Evolutionary conservation across 2,113 vertebrate species (phyloP), one percentile per base, ranked within the genome.

Genomic region (Himantopus leucocephalus): DNA sequence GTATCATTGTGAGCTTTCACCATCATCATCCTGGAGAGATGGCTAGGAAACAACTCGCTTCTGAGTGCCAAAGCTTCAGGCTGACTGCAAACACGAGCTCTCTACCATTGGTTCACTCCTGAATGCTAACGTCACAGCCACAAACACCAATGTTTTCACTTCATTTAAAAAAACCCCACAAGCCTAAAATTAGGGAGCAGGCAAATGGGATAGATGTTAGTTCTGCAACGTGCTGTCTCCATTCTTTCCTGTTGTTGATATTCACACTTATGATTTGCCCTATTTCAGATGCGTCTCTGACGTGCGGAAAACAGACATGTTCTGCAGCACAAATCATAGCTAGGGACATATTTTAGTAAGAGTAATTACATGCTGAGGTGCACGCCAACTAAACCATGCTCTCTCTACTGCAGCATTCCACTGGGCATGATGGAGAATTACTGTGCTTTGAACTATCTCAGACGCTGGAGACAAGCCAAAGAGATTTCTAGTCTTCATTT

Each of bases 1-100:
- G 2, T 47, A 39, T 50, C 18, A 24, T 9, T 56, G 39, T 55
- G 64, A 91, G 30, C 7, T 81, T 71, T 64, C 34, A 50, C 21
- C n/a, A 29, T 8, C 0, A 0, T 85, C 24, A 24, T 50, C 41
- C 18, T 55, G 59, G 26, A 62, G 15, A 88, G 8, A 34, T 27
- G 50, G 32, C 10, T 53, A 14, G 27, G 34, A 72, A 91, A 68
- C 27, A 66, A 59, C 39, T 48, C 4, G 0, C 7, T 67, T 78
- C 53, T 53, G 66, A 82, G 68, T 32, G 52, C 30, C 24, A 88
- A 52, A 85, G 30, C 30, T 81, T 74, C 41, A 43, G 70, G 24
- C 73, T 72, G 43, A 16, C 70, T 56, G 43, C 14, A 82, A 58
- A 62, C 19, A 14, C 1, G 7, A 64, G n/a, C 70, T 43, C 20